Evolutionary conservation across 2,797 vertebrate species (phyloP), one percentile per base, ranked within the genome.

Genomic region (Rachycentron canadum): DNA sequence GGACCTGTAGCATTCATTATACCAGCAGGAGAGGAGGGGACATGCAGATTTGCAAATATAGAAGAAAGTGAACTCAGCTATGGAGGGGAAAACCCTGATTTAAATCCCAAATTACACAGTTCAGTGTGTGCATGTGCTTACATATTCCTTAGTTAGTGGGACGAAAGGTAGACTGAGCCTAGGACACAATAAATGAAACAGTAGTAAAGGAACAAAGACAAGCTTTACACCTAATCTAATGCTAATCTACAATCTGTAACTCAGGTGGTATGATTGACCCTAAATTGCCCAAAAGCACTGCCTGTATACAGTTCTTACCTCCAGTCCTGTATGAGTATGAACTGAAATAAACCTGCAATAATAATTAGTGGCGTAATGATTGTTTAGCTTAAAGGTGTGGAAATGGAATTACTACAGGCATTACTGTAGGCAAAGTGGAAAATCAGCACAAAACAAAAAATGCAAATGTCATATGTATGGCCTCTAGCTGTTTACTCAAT

Each of bases 1-100:
- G 67, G 58, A 86, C 79, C 69, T 77, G 71, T 60, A 69, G 58
- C 41, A 68, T 65, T 87, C 73, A 87, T 86, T 82, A 88, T 71
- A 57, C 73, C 64, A 59, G 45, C 17, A 26, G 71, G 69, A 64
- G 73, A 64, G 55, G 65, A 57, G 40, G 32, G 36, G 60, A 53
- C 41, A 56, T 30, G 43, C 60, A 73, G 56, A 78, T 82, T 81
- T 87, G 78, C 77, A 86, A 87, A 89, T 85, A 50, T 3, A 30
- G 32, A 7, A 60, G 14, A 38, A 25, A 50, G 43, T 55, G 28
- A 59, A 79, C 30, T 66, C 52, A 43, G 30, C 56, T 63, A 61
- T 0, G 1, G 23, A n/a, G 30, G n/a, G 40, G 52, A 55, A 72
- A 68, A 57, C 58, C 38, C 45, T 64, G 43, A 78, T 69, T 64